Conservation (phyloP, 2,113 vertebrate species). For the Plestiodon gilberti region DNA sequence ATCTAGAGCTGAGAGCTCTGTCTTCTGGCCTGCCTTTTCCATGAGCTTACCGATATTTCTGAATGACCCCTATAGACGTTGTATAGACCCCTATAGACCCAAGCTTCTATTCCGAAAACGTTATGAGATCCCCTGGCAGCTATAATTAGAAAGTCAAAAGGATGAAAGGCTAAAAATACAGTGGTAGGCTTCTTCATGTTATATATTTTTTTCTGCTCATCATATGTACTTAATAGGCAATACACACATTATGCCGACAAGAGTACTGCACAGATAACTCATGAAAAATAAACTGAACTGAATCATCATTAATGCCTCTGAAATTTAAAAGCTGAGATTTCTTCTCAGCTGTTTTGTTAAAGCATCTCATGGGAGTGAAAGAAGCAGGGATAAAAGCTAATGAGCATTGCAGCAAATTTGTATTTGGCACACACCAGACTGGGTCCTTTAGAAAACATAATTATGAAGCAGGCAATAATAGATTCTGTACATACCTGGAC, state of each 20-base stretch:
- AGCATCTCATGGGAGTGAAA: not conserved
- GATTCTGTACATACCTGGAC: conserved; percentile 6
- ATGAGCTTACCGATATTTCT: not conserved
- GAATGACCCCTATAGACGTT: conserved; percentile 1
- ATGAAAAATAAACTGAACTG: conserved; percentile 9
- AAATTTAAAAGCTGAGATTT: conserved; percentile 10
- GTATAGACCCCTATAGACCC: not conserved
- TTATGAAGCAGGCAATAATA: not conserved
- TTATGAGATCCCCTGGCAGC: not conserved
- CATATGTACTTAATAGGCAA: not conserved
- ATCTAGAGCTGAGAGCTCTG: not conserved
- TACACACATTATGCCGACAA: not conserved
- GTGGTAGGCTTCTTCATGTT: not conserved
- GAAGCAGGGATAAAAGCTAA: conserved; percentile 14
- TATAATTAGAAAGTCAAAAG: conserved; percentile 2
- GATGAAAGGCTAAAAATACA: conserved; percentile 15
- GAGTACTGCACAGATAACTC: not conserved
- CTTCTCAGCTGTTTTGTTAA: not conserved
- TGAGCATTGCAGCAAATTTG: conserved; percentile 5
- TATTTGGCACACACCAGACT: not conserved
- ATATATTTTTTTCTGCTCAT: conserved; percentile 2
- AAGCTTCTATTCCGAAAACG: conserved; percentile 4
- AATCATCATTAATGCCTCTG: not conserved
- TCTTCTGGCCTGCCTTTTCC: not conserved
- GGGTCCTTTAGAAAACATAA: not conserved